These are phyloP conservation scores for Donacobius atricapilla DNA, from an alignment of 2,113 vertebrate genomes.

Conservation along the genomic window DNA sequence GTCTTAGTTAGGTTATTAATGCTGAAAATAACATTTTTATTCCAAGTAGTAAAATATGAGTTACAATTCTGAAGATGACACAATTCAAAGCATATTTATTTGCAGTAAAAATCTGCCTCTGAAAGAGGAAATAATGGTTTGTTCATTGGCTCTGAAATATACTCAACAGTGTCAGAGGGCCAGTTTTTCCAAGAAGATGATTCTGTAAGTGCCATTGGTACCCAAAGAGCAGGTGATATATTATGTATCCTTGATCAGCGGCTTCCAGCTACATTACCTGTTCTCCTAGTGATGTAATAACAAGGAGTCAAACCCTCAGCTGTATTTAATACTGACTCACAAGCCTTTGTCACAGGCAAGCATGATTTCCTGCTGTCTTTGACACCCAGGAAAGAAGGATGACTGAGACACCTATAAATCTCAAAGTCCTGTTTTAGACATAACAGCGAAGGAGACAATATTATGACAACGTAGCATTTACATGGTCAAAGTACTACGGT, in stretches of 20 bases:
- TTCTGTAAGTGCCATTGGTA: background rate
- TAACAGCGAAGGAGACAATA: background rate
- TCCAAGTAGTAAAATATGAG: background rate
- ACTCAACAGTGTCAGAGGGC: background rate
- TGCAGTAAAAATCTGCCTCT: background rate
- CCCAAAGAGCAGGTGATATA: background rate
- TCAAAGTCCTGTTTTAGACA: background rate
- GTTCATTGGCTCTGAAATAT: background rate
- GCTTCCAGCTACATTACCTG: background rate
- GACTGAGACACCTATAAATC: background rate
- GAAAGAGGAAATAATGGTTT: background rate
- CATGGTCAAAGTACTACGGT: slow-evolving; percentile 49
- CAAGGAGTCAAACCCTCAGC: background rate
- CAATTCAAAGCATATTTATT: background rate
- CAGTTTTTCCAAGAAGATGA: background rate
- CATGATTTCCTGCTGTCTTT: background rate
- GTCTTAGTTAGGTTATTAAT: background rate
- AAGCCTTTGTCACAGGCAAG: background rate
- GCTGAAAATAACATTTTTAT: background rate
- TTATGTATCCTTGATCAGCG: background rate
- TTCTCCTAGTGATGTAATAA: background rate
- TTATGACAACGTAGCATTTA: slow-evolving; percentile 18
- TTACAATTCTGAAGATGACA: background rate
- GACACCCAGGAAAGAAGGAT: background rate
- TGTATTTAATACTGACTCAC: background rate